Evolutionary conservation across 2,797 vertebrate genomes (phyloP).

Genomic region (Clarias platycephalus): DNA sequence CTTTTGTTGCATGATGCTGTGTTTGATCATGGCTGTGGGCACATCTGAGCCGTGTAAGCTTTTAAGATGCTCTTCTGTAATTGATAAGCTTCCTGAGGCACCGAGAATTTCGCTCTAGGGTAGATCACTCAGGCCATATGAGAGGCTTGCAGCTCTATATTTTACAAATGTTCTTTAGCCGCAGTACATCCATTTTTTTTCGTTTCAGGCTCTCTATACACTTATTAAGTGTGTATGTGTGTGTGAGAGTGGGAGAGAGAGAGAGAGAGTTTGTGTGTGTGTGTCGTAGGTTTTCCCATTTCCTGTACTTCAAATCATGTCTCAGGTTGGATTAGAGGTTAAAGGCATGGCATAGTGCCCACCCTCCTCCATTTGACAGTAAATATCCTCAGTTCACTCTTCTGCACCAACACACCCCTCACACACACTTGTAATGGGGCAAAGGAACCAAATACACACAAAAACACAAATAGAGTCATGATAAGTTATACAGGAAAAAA

Average conservation of each 20-base stretch:
- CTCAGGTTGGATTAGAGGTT: constrained; percentile 63
- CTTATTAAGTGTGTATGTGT: constrained; percentile 36
- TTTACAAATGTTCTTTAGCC: constrained; percentile 27
- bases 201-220: constrained; percentile 20
- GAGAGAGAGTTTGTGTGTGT: constrained; percentile 2
- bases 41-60: constrained; percentile 55
- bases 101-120: constrained; percentile 48
- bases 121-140: constrained; percentile 52
- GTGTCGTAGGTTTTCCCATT: constrained; percentile 63
- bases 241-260: constrained; percentile 30
- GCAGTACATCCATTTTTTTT: constrained; percentile 31
- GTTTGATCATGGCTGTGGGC: constrained; percentile 59
- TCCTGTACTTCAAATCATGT: constrained; percentile 54
- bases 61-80: constrained; percentile 59
- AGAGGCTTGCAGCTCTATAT: constrained; percentile 39
- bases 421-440: constrained; percentile 18
- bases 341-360: constrained; percentile 61
- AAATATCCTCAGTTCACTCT: constrained; percentile 53
- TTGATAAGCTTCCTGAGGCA: constrained; percentile 58
- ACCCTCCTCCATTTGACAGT: constrained; percentile 51
- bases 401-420: constrained; percentile 45
- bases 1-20: constrained; percentile 58
- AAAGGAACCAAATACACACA: constrained; percentile 31
- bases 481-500: constrained; percentile 19
- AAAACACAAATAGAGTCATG: constrained; percentile 36